Evolutionary conservation across 2,113 vertebrate species (phyloP), one percentile per base, ranked within the genome.

Genomic region (Syngnathus typhle): DNA sequence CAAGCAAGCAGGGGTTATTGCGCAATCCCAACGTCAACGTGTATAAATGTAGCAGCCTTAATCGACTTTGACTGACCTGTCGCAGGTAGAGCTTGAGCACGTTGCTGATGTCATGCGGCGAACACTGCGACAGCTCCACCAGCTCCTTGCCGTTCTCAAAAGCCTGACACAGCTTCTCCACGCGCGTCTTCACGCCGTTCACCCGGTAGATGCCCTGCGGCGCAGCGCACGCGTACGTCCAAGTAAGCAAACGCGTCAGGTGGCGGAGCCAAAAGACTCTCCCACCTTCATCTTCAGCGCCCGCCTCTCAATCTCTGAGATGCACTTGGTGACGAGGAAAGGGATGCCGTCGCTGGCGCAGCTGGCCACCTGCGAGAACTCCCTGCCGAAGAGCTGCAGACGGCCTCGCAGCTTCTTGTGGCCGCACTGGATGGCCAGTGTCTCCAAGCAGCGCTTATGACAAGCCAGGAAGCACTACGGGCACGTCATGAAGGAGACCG

Each of bases 131-230:
- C 64, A 99, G 85, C 79, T 99, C 97, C 63, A 98, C 96, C 79
- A 98, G 89, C 76, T 98, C 96, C 64, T 96, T 94, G 51, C 94
- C 96, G 0, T 94, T 96, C 89, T 99, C 97, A 72, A 99, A 98
- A 0, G 95, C 95, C 87, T 99, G 97, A 82, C 97, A 99, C 46
- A 99, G 89, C 85, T 98, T 98, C 89, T 99, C 97, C 83, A 99
- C 97, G 0, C 95, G 94, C 0, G 96, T 96, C 87, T 98, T 99
- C 60, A 98, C 96, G 0, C 97, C 96, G 0, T 98, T 99, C 6
- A 99, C 94, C 0, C 97, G 90, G 84, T 99, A 99, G 82, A 99
- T 98, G 66, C 96, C 97, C 97, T 99, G 84, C 0, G 6, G 18
- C 13, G 13, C 27, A 32, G 21, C 19, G 12, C 5, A 2, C 6